phyloP scores from a whole-genome alignment of 2,113 vertebrate species.

The Rhadina sibilatrix region DNA sequence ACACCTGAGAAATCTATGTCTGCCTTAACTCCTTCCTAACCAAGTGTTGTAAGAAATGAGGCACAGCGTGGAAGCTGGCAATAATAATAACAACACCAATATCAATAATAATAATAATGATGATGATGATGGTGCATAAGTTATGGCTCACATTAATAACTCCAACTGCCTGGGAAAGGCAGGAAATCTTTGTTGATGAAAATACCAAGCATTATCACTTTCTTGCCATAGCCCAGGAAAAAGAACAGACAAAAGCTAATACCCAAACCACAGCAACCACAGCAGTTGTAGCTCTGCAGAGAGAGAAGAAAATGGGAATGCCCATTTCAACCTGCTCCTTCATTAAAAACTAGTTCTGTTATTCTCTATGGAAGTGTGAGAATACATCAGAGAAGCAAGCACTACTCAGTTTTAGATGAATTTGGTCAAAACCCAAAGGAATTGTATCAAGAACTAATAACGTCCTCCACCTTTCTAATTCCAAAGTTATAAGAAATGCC shows the following conservation, averaged over 20 bases:
- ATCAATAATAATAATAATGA: not conserved
- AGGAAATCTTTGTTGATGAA: not conserved
- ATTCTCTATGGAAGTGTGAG: not conserved
- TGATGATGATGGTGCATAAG: not conserved
- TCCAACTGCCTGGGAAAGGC: not conserved
- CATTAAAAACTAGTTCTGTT: not conserved
- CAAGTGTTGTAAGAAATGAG: not conserved
- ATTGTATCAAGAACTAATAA: not conserved
- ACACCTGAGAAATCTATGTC: not conserved
- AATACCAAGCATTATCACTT: not conserved
- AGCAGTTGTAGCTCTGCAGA: not conserved
- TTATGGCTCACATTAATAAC: not conserved
- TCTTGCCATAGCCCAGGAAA: not conserved
- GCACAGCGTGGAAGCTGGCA: fast-evolving
- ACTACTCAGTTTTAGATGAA: not conserved
- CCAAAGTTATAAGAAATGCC: not conserved
- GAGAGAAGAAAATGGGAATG: not conserved
- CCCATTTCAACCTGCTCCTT: not conserved
- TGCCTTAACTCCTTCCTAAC: not conserved
- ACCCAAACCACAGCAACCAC: not conserved
- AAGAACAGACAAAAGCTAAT: not conserved
- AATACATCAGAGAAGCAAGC: not conserved
- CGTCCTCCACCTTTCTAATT: not conserved
- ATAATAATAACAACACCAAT: not conserved
- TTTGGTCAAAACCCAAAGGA: not conserved